Evolutionary conservation across 2,888 invertebrate species (phyloP).

Genomic region (Temnothorax unifasciatus): DNA sequence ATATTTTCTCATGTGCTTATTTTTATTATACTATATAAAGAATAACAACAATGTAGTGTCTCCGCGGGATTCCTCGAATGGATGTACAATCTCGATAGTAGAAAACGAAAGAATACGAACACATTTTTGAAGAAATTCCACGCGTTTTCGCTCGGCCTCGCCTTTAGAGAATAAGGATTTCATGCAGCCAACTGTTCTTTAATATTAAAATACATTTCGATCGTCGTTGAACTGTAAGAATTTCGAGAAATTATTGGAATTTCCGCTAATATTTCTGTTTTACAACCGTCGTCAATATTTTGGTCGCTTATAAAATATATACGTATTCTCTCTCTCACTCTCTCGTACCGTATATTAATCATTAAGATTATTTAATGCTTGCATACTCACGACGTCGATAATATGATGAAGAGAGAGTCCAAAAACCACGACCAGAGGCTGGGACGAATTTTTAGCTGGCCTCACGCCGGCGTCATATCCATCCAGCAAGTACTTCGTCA

Average conservation of each 20-base stretch:
- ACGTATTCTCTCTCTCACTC: not conserved
- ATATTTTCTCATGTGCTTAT: slow-evolving; percentile 4
- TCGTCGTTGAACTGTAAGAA: not conserved
- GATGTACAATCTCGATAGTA: not conserved
- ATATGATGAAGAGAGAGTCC: slow-evolving; percentile 94
- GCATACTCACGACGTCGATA: slow-evolving; percentile 92
- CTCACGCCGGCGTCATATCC: slow-evolving; percentile 93
- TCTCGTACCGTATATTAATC: not conserved
- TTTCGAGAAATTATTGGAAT: not conserved
- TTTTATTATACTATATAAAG: slow-evolving; percentile 21
- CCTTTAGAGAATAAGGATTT: not conserved
- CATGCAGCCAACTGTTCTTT: not conserved
- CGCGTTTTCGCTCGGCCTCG: not conserved
- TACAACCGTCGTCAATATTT: not conserved
- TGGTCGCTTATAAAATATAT: not conserved
- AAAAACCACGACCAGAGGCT: slow-evolving; percentile 92
- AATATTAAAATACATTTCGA: slow-evolving; percentile 22
- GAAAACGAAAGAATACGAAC: not conserved
- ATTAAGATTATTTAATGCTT: slow-evolving; percentile 16
- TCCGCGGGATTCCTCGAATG: not conserved
- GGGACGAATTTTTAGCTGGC: slow-evolving; percentile 92
- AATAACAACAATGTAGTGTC: not conserved
- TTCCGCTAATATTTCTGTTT: slow-evolving; percentile 19
- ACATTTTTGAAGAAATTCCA: slow-evolving; percentile 12
- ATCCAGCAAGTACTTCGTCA: slow-evolving; percentile 91